These are phyloP conservation scores for Mimachlamys varia DNA, from an alignment of 2,888 invertebrate species.

Conservation along the genomic window DNA sequence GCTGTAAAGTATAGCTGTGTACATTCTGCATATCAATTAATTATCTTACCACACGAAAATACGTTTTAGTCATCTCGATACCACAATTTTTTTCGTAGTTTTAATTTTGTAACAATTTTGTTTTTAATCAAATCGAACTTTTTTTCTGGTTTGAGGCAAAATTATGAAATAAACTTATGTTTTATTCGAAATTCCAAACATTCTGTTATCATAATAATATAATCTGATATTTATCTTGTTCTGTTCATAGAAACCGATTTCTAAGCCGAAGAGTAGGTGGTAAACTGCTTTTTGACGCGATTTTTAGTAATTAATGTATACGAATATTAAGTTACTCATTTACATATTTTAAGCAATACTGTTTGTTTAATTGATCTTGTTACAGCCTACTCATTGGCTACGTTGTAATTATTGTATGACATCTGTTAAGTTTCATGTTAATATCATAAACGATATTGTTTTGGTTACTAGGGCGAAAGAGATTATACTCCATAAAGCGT, in stretches of 20 bases:
- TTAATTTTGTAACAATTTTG: too few species aligned
- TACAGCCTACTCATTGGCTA: neutral
- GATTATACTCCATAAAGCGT: neutral
- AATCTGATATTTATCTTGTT: too few species aligned
- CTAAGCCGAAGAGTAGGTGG: neutral
- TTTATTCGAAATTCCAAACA: too few species aligned
- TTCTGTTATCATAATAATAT: too few species aligned
- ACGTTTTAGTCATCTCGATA: too few species aligned
- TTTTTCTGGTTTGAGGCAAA: too few species aligned
- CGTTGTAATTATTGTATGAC: neutral
- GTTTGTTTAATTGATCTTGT: neutral
- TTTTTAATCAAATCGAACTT: too few species aligned
- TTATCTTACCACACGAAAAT: too few species aligned
- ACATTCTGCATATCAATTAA: too few species aligned
- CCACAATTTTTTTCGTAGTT: too few species aligned
- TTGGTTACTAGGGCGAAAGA: neutral
- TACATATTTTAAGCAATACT: neutral
- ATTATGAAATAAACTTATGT: too few species aligned
- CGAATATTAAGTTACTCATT: neutral
- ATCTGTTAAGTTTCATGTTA: slow-evolving; percentile 28
- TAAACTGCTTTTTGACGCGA: neutral
- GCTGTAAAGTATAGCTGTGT: too few species aligned
- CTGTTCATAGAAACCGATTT: neutral
- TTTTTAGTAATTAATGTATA: neutral
- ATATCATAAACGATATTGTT: neutral